phyloP scores from a whole-genome alignment of 2,797 vertebrate genomes.

The Rallus crepitans region DNA sequence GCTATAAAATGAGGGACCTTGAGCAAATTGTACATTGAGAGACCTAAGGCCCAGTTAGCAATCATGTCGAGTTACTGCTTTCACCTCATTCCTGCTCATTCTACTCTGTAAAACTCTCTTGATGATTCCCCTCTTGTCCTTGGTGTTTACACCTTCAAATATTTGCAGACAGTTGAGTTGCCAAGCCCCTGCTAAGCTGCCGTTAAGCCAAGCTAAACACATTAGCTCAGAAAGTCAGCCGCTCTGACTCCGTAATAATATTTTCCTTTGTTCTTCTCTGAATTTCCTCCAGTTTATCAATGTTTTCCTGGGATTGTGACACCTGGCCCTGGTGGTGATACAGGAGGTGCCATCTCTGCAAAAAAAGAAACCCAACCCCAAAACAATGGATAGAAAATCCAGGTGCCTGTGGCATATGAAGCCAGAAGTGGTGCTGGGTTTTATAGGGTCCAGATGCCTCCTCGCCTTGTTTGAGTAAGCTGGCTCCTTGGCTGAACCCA shows the following conservation, averaged over 20 bases:
- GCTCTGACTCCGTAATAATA: conserved; percentile 27
- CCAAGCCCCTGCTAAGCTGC: conserved; percentile 47
- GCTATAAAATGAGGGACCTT: neutral
- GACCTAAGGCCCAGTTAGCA: neutral
- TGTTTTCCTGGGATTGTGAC: neutral
- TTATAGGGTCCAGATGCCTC: neutral
- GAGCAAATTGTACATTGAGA: neutral
- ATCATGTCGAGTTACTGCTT: neutral
- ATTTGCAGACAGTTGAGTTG: conserved; percentile 42
- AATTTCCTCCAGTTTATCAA: conserved; percentile 23
- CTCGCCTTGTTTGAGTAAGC: neutral
- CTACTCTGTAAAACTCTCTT: neutral
- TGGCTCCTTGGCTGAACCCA: neutral
- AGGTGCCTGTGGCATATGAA: neutral
- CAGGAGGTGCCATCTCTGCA: neutral
- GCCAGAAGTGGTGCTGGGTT: neutral
- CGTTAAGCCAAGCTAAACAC: conserved; percentile 58
- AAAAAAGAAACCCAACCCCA: neutral
- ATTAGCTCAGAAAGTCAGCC: conserved; percentile 65
- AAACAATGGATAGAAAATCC: neutral
- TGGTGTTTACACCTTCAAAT: conserved; percentile 48
- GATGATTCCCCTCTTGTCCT: conserved; percentile 12
- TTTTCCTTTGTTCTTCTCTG: conserved; percentile 50
- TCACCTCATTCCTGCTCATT: neutral
- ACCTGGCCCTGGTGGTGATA: neutral